phyloP scores from a whole-genome alignment of 2,113 vertebrate species.

The Dipodomys spectabilis region DNA sequence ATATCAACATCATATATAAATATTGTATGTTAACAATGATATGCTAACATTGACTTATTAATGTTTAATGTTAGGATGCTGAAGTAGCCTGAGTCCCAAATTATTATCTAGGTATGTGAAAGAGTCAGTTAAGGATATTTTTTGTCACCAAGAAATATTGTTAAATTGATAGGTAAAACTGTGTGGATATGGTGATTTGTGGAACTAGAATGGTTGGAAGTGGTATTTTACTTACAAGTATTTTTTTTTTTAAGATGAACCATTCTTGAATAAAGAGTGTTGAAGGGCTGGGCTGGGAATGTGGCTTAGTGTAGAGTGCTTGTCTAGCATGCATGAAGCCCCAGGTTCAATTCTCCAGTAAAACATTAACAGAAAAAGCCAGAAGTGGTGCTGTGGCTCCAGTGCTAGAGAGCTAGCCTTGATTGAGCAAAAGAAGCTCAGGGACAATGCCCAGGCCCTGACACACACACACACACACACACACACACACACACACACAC shows the following conservation, averaged over 20 bases:
- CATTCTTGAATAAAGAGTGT: constrained; percentile 18
- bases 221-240: background rate
- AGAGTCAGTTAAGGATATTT: background rate
- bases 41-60: constrained; percentile 24
- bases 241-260: background rate
- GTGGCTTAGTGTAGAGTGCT: too few species aligned
- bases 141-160: background rate
- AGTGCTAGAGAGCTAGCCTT: too few species aligned
- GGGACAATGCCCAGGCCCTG: too few species aligned
- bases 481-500: too few species aligned
- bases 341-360: too few species aligned
- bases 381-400: too few species aligned
- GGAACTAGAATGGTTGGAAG: background rate
- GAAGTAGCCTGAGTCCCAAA: background rate
- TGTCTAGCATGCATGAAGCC: too few species aligned
- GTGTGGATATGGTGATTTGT: background rate
- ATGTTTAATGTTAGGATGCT: background rate
- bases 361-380: too few species aligned
- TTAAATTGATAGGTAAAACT: background rate
- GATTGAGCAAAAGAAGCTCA: too few species aligned
- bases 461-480: too few species aligned
- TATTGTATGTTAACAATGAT: constrained; percentile 30
- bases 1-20: background rate
- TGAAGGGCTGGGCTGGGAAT: background rate
- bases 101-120: background rate